Conservation (phyloP, 2,797 vertebrate species). For the Melanotaenia maccullochi region DNA sequence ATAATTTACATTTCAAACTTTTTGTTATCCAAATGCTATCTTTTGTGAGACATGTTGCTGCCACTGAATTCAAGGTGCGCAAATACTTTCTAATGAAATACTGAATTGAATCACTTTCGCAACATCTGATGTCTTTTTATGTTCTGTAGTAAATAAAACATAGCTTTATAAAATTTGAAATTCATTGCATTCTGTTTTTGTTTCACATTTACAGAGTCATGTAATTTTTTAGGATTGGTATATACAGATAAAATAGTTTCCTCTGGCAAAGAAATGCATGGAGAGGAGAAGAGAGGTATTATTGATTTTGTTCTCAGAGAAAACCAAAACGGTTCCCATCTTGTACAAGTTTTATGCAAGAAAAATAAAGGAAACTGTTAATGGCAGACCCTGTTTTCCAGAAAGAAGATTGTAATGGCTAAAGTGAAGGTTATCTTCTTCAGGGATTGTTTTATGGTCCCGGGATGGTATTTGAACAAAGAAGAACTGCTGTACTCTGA, state of each 20-base stretch:
- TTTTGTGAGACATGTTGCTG: no score
- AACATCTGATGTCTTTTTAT: background rate
- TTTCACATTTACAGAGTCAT: no score
- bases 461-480: background rate
- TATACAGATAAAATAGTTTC: no score
- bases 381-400: background rate
- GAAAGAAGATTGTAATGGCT: constrained; percentile 15
- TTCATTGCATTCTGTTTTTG: no score
- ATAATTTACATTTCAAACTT: no score
- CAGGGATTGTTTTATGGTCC: constrained; percentile 2
- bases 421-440: background rate
- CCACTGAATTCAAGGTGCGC: no score
- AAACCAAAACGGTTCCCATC: background rate
- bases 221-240: no score
- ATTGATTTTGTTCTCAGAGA: no score
- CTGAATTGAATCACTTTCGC: background rate
- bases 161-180: background rate
- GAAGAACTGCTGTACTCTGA: background rate
- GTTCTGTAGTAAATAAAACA: background rate
- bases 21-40: no score
- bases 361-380: background rate
- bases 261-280: no score
- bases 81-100: no score
- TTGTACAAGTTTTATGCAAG: constrained; percentile 6
- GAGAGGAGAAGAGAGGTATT: no score